Conservation (phyloP, 2,797 vertebrate species). For the Xenentodon cancila region DNA sequence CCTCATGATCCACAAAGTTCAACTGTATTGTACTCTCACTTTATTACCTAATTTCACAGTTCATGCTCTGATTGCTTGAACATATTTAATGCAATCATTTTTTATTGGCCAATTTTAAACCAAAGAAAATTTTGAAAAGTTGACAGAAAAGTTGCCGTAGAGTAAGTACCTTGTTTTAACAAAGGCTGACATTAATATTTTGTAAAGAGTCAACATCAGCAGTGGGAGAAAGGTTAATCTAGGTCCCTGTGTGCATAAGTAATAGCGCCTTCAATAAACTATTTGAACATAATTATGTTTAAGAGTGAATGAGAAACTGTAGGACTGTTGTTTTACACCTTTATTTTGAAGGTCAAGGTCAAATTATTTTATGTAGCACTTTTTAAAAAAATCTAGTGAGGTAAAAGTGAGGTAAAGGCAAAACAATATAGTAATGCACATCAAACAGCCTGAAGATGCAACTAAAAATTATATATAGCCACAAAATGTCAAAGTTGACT, state of each 20-base stretch:
- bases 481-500: no score
- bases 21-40: conserved; percentile 22
- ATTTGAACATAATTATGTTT: conserved; percentile 39
- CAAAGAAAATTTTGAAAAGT: not conserved
- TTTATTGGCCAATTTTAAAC: conserved; percentile 1
- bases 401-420: no score
- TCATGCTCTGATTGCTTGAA: conserved; percentile 18
- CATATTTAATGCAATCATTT: conserved; percentile 5
- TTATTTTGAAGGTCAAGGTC: no score
- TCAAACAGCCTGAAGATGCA: no score
- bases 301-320: conserved; percentile 37
- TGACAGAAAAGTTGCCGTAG: no score
- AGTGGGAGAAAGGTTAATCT: conserved; percentile 20
- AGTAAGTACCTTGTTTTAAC: no score
- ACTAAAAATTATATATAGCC: no score
- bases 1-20: conserved; percentile 40
- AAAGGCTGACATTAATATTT: conserved; percentile 1
- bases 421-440: no score
- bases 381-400: no score
- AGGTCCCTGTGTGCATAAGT: conserved; percentile 9
- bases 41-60: conserved; percentile 15
- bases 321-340: not conserved
- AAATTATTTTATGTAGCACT: no score
- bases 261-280: conserved; percentile 27
- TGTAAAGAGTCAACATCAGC: conserved; percentile 16